Conservation (phyloP, 2,888 invertebrate genomes). For the Tinea semifulvella region DNA sequence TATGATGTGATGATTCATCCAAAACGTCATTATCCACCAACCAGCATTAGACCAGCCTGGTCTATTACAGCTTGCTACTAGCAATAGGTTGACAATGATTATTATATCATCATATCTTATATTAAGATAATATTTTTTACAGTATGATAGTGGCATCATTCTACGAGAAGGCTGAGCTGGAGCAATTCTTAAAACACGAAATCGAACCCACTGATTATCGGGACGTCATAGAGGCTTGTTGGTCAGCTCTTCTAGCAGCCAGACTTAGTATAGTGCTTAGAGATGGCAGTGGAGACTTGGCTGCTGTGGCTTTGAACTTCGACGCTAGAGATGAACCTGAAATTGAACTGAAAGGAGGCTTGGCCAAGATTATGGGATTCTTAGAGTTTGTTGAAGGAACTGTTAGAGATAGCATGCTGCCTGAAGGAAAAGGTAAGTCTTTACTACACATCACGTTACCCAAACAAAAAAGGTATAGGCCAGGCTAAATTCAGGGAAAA, state of each 20-base stretch:
- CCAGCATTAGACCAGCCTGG: no score
- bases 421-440: conserved; percentile 47
- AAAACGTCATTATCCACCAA: no score
- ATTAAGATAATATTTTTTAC: conserved; percentile 17
- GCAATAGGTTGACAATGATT: no score
- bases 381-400: conserved; percentile 80
- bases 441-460: no score
- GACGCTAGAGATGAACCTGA: conserved; percentile 85
- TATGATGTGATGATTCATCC: no score
- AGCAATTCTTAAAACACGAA: conserved; percentile 78
- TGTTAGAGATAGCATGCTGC: conserved; percentile 66
- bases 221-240: conserved; percentile 73
- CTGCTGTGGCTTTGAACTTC: conserved; percentile 82
- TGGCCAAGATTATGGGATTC: conserved; percentile 79
- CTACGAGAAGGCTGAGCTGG: conserved; percentile 86
- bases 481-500: no score
- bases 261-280: conserved; percentile 78
- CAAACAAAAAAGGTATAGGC: no score
- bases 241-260: conserved; percentile 74
- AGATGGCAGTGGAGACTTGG: conserved; percentile 51
- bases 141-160: conserved; percentile 88
- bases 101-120: no score
- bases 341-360: conserved; percentile 72
- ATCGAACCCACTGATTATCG: conserved; percentile 74
- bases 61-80: no score